A percentile compares a stretch with the other conserved stretches of the same genome.
Evolutionary conservation across 1,140 invertebrate genomes (phyloP).

Genomic region (Megalopta genalis): DNA sequence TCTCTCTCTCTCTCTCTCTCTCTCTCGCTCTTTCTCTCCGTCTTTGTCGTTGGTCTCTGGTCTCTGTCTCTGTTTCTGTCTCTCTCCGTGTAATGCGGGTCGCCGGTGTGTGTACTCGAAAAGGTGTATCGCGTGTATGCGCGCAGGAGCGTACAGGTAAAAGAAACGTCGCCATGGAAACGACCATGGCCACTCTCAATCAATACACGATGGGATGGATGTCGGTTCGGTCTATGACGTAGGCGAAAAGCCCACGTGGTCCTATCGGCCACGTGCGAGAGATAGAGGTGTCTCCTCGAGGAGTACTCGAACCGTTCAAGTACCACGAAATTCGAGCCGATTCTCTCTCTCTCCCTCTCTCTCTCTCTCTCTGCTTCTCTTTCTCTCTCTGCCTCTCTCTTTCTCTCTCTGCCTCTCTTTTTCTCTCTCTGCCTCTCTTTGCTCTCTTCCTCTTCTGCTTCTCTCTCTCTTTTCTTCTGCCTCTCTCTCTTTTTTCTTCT

Average conservation of each 20-base stretch:
- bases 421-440: too few species aligned
- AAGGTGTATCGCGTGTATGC: constrained; percentile 53
- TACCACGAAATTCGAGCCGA: constrained; percentile 21
- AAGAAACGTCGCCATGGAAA: constrained; percentile 74
- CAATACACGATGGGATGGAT: constrained; percentile 70
- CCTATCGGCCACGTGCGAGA: constrained; percentile 67
- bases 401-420: too few species aligned
- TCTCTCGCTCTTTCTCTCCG: too few species aligned
- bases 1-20: too few species aligned
- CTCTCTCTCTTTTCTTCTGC: not conserved
- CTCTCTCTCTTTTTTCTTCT: constrained; percentile 4
- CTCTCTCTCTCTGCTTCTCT: too few species aligned
- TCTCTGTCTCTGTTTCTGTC: not conserved
- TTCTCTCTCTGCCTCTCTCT: too few species aligned
- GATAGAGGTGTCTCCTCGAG: not conserved
- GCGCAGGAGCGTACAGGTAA: constrained; percentile 65
- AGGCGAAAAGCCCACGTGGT: constrained; percentile 71
- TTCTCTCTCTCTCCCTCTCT: not conserved
- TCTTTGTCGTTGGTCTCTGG: too few species aligned
- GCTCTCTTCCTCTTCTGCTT: too few species aligned
- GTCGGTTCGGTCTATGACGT: constrained; percentile 68
- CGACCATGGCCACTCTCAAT: constrained; percentile 76
- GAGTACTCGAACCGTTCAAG: not conserved
- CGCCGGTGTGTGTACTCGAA: constrained; percentile 4
- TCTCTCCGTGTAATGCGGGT: too few species aligned